Evolutionary conservation across 2,888 invertebrate genomes (phyloP), one percentile per base, ranked within the genome.

Genomic region (Phyllotreta striolata): DNA sequence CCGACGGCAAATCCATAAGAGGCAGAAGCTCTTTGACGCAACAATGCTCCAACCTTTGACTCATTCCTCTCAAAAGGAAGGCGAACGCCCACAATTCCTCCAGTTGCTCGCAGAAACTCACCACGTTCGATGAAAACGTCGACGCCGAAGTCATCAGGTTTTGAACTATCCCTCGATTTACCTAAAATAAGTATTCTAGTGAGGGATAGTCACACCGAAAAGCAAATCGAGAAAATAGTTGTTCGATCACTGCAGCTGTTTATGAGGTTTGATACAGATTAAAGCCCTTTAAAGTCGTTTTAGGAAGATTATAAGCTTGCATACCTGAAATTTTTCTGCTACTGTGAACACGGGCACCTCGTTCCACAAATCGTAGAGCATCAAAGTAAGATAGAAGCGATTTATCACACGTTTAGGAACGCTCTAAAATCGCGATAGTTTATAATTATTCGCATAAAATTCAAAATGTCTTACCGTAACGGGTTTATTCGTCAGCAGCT

Each of bases 1-100:
- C 95, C 13, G 89, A 88, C 1, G 97, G 96, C 70, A 98, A 84
- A 70, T 95, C 92, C 89, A 98, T 88, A 13, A 98, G 84, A 8
- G 90, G 89, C 38, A 89, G 83, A 59, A 98, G 83, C 72, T 96
- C 95, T 0, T 86, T 83, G 7, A 91, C 87, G 63, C 93, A 93
- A 80, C 95, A 95, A 78, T 92, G 89, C 66, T 91, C 88, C 73
- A 98, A 85, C 64, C 90, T 85, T 70, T 87, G 85, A 37, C 90
- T 87, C 77, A 98, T 89, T 66, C 88, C 87, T 14, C 82, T 85
- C 62, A 98, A 83, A 66, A 98, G 83, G 69, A 91, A 88, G 35
- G 87, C 85, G 79, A 91, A 95, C 43, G 91, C 86, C 95, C 95
- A 96, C 81, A 95, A 89, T 70, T 89, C 89, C 24, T 88, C 86